Percentiles rank a stretch among this genome's conserved stretches.
Evolutionary conservation across 2,888 invertebrate genomes (phyloP).

Genomic region (Melieria omissa): DNA sequence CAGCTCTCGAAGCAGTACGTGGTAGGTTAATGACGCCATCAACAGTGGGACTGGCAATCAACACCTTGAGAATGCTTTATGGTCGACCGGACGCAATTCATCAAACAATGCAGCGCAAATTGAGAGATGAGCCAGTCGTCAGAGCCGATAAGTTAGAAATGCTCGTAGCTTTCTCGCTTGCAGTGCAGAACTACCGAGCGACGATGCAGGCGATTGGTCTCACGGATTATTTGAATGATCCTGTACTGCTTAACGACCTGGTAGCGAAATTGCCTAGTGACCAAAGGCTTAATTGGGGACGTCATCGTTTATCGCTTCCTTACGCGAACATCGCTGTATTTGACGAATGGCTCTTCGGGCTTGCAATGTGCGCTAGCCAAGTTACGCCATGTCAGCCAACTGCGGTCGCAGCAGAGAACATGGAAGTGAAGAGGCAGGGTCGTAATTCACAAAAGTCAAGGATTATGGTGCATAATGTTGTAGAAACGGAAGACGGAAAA

Average conservation of each 20-base stretch:
- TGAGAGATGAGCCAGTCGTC: conserved; percentile 23
- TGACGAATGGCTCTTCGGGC: conserved; percentile 26
- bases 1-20: conserved; percentile 30
- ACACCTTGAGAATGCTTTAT: conserved; percentile 36
- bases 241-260: conserved; percentile 31
- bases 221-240: conserved; percentile 25
- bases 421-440: neutral
- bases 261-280: conserved; percentile 33
- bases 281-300: conserved; percentile 25
- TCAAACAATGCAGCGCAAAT: conserved; percentile 10
- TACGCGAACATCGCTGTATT: conserved; percentile 11
- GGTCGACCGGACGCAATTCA: conserved; percentile 31
- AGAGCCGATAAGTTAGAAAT: conserved; percentile 27
- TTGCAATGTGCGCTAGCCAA: conserved; percentile 25
- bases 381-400: neutral
- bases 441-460: neutral
- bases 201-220: conserved; percentile 31
- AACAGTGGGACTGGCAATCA: conserved; percentile 34
- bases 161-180: conserved; percentile 23
- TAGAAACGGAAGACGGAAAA: neutral
- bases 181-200: conserved; percentile 34
- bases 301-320: conserved; percentile 3
- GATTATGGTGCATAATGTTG: neutral
- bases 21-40: conserved; percentile 38
- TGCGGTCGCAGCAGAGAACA: neutral